A percentile compares a stretch with the other conserved stretches of the same genome.
Conservation (phyloP, 2,888 invertebrate species). For the Andrena camellia region DNA sequence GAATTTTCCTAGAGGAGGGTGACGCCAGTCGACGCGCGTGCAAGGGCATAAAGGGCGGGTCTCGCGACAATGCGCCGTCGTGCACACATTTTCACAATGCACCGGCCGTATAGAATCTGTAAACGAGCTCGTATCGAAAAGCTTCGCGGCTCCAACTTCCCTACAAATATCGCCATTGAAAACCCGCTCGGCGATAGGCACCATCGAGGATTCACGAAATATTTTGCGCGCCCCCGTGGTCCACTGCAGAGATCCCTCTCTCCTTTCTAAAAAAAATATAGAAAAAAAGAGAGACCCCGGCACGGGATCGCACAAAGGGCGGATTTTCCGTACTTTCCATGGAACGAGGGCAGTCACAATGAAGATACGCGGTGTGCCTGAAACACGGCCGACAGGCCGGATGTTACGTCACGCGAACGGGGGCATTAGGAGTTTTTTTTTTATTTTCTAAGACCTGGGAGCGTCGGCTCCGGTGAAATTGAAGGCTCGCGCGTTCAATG, state of each 20-base stretch:
- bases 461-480: constrained; percentile 34
- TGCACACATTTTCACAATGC: constrained; percentile 10
- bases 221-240: constrained; percentile 13
- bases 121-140: constrained; percentile 24
- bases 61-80: constrained; percentile 32
- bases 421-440: constrained; percentile 57
- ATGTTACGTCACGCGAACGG: constrained; percentile 65
- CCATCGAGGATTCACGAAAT: constrained; percentile 29
- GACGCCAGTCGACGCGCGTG: constrained; percentile 32
- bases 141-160: constrained; percentile 18
- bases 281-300: constrained; percentile 19
- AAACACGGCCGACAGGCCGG: constrained; percentile 53
- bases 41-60: constrained; percentile 34
- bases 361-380: constrained; percentile 31
- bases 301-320: constrained; percentile 30
- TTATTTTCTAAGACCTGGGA: constrained; percentile 33
- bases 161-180: constrained; percentile 36
- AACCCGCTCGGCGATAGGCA: neutral
- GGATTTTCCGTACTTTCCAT: constrained; percentile 42
- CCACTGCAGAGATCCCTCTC: neutral
- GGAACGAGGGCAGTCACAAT: constrained; percentile 38
- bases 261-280: neutral
- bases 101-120: neutral
- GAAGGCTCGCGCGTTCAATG: constrained; percentile 21
- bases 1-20: constrained; percentile 17